Evolutionary conservation across 1,140 invertebrate species (phyloP).

Genomic region (Himalopsyche phryganea): DNA sequence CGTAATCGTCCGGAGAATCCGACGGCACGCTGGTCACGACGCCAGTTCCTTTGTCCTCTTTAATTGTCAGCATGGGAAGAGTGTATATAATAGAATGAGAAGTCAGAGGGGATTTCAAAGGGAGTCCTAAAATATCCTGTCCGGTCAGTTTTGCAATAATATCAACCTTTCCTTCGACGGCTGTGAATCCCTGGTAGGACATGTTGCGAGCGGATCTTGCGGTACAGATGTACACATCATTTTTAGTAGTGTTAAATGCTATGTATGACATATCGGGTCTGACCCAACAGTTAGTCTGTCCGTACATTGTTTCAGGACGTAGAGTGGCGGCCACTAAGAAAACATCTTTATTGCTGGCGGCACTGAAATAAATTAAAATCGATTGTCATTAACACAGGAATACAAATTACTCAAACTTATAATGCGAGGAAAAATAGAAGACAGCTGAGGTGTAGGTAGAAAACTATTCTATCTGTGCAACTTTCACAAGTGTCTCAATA

Average conservation of each 20-base stretch:
- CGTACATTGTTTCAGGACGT: constrained; percentile 99
- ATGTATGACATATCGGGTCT: constrained; percentile 93
- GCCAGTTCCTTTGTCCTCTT: constrained; percentile 97
- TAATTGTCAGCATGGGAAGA: constrained; percentile 97
- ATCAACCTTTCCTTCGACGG: constrained; percentile 74
- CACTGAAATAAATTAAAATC: constrained; percentile 11
- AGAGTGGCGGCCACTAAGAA: constrained; percentile 96
- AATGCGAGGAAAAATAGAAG: no score
- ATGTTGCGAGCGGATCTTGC: constrained; percentile 88
- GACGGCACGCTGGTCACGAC: constrained; percentile 98
- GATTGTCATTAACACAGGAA: constrained; percentile 1
- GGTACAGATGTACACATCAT: constrained; percentile 87
- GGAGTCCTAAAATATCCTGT: constrained; percentile 73
- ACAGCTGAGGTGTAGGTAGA: no score
- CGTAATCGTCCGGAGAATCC: constrained; percentile 98
- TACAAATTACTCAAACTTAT: not conserved
- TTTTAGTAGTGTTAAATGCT: constrained; percentile 69
- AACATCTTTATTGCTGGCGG: constrained; percentile 55
- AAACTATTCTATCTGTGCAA: no score
- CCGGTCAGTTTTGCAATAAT: constrained; percentile 71
- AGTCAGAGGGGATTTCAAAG: constrained; percentile 81
- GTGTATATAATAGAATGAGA: constrained; percentile 82
- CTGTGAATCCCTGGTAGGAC: constrained; percentile 91
- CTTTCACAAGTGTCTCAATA: not conserved
- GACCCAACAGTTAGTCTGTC: constrained; percentile 99